Evolutionary conservation across 2,797 vertebrate genomes (phyloP).

Genomic region (Loriculus beryllinus): DNA sequence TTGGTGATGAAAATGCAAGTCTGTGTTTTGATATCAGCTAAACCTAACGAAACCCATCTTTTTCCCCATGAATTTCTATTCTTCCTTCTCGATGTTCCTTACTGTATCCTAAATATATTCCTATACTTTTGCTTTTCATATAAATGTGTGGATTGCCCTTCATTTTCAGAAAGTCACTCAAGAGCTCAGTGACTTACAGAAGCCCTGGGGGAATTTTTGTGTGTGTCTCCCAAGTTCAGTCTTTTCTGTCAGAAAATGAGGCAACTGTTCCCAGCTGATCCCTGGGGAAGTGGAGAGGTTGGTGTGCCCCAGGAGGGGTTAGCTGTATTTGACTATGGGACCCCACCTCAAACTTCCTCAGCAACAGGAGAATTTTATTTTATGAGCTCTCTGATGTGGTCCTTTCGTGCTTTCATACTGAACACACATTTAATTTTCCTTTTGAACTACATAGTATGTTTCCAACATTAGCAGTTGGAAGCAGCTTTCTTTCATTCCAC

Average conservation of each 20-base stretch:
- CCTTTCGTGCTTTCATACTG: neutral
- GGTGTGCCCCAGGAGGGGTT: neutral
- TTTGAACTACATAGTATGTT: neutral
- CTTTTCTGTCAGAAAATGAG: neutral
- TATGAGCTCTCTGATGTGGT: neutral
- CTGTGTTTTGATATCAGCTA: neutral
- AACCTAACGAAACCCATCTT: neutral
- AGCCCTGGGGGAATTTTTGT: neutral
- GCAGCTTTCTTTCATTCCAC: neutral
- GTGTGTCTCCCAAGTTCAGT: neutral
- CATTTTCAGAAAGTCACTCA: neutral
- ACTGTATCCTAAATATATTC: neutral
- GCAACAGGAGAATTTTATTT: neutral
- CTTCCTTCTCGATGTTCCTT: neutral
- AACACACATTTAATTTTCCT: neutral
- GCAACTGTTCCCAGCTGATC: neutral
- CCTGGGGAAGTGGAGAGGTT: fast-evolving
- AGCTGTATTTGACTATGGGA: neutral
- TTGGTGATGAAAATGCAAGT: neutral
- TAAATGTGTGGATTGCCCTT: neutral
- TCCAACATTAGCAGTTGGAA: neutral
- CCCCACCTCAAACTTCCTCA: neutral
- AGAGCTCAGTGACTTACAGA: neutral
- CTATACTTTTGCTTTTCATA: neutral
- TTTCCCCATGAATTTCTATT: neutral